A percentile compares a stretch with the other conserved stretches of the same genome.
Evolutionary conservation across 2,797 vertebrate genomes (phyloP).

Genomic region (Chiloscyllium punctatum): DNA sequence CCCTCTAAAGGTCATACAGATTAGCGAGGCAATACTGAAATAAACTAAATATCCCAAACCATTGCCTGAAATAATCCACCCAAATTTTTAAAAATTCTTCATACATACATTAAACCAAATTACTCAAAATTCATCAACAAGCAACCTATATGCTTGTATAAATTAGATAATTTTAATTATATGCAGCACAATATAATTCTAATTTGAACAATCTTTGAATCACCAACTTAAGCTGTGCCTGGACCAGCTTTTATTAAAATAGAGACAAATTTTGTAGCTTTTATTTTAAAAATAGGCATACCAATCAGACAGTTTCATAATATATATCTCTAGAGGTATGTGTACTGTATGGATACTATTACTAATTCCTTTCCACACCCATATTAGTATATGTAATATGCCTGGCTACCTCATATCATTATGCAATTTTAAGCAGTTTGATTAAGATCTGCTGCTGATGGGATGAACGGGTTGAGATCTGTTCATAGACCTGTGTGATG

Average conservation of each 20-base stretch:
- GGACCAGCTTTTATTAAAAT: not conserved
- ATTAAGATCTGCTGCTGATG: not conserved
- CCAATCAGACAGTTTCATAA: not conserved
- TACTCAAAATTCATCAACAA: not conserved
- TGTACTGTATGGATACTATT: not conserved
- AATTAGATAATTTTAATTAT: not conserved
- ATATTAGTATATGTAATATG: not conserved
- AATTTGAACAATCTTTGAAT: not conserved
- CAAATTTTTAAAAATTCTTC: not conserved
- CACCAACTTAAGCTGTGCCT: not conserved
- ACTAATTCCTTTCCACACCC: not conserved
- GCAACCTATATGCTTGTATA: not conserved
- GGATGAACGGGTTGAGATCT: not conserved
- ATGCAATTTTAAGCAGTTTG: not conserved
- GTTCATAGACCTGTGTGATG: not conserved
- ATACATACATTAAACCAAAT: not conserved
- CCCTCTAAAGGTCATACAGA: not conserved
- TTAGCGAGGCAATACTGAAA: not conserved
- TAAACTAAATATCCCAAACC: constrained; percentile 4
- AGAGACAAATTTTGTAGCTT: not conserved
- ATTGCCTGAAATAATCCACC: not conserved
- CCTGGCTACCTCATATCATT: not conserved
- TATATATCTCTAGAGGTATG: not conserved
- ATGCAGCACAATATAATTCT: not conserved
- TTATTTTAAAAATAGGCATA: not conserved